Base-by-base conservation (phyloP, 2,113 vertebrate genomes). In the Rostratula benghalensis region DNA sequence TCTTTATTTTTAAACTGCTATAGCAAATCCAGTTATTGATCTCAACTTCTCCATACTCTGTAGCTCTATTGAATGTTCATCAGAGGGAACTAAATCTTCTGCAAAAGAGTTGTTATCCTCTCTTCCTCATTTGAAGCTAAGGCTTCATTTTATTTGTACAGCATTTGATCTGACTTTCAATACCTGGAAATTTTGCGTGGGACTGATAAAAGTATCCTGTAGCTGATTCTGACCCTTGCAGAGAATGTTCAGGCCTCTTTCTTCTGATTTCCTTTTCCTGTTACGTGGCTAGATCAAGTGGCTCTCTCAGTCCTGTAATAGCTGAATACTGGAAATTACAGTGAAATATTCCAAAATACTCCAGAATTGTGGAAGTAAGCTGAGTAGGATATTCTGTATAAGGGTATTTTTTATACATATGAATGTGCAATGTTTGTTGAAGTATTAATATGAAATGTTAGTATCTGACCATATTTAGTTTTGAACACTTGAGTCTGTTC, bases 21-120 rank as follows among this genome's bases (percentile, higher is more conserved):
- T 45, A 56, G 88, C 35, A 90, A 95, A 95, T 83, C 54, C 43
- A 75, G 81, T 56, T 96, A 94, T 94, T 88, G 75, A 94, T 85
- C 67, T 68, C 4, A 48, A 79, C 76, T 92, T 91, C 56, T 83
- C 45, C 27, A 63, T 46, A 43, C 80, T 71, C 73, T 65, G 25
- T 79, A 77, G n/a, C 56, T 83, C 74, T 81, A 71, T 61, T 84
- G 90, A 89, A 74, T 37, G 33, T n/a, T 91, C 81, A 61, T 94
- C 78, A 88, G 77, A 83, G 50, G 43, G 84, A 94, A 51, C 51
- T 91, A 79, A 91, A 85, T 87, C 35, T 89, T 83, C 69, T 79
- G 50, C 27, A 60, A 73, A 65, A 79, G 43, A 86, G 87, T 64
- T 75, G 57, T 90, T 59, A 48, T 71, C 23, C 16, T 81, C 21